Evolutionary conservation across 2,888 invertebrate genomes (phyloP).

Genomic region (Oasisia sp.): DNA sequence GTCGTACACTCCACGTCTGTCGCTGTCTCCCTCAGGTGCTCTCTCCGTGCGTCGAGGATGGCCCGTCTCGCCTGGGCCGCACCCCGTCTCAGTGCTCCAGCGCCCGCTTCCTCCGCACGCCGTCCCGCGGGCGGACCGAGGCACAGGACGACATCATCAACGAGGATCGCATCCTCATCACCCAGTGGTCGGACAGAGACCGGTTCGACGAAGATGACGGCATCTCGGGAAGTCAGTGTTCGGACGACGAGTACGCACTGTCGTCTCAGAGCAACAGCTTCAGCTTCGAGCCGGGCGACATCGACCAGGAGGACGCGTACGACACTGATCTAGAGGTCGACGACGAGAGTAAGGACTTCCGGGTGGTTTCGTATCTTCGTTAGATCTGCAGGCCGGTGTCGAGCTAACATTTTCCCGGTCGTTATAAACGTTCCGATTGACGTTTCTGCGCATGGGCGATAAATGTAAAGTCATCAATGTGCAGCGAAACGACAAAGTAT

Average conservation of each 20-base stretch:
- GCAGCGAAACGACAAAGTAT: no score
- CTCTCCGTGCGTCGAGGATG: not conserved
- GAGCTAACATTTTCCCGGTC: no score
- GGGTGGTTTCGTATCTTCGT: no score
- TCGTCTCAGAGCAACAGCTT: not conserved
- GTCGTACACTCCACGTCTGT: no score
- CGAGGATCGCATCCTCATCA: not conserved
- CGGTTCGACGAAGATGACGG: not conserved
- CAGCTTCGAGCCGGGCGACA: conserved; percentile 17
- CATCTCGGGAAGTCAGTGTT: not conserved
- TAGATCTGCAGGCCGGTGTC: not conserved
- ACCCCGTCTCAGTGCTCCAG: not conserved
- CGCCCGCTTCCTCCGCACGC: not conserved
- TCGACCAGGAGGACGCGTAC: conserved; percentile 48
- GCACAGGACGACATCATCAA: not conserved
- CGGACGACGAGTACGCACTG: not conserved
- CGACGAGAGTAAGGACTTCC: conserved; percentile 47
- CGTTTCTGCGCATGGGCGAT: no score
- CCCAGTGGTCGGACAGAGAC: conserved; percentile 6
- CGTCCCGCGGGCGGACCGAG: not conserved
- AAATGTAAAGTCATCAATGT: no score
- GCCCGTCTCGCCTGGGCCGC: not conserved
- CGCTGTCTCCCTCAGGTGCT: not conserved
- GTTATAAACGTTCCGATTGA: no score
- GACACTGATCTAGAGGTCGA: conserved; percentile 57